Conservation (phyloP, 2,888 invertebrate species). For the Agriopis leucophaearia region DNA sequence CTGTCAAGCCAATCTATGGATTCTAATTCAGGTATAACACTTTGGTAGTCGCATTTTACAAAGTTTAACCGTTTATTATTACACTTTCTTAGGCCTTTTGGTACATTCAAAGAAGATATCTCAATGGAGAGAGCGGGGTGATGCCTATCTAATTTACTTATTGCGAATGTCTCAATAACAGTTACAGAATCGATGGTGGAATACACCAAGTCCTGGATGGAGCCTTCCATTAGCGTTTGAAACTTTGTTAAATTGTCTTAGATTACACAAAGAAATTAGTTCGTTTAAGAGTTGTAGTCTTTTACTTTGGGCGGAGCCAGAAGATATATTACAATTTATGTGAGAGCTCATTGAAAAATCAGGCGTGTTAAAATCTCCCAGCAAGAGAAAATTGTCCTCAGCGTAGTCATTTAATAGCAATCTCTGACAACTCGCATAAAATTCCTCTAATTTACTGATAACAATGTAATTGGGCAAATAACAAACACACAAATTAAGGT, state of each 20-base stretch:
- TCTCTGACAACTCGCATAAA: conserved; percentile 21
- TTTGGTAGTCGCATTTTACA: not conserved
- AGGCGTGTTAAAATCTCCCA: conserved; percentile 23
- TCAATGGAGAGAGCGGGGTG: conserved; percentile 14
- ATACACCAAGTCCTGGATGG: conserved; percentile 16
- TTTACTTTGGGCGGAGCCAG: not conserved
- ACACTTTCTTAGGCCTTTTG: not conserved
- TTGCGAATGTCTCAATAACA: not conserved
- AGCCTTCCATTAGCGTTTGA: conserved; percentile 6
- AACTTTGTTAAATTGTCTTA: conserved; percentile 20
- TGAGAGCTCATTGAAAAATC: not conserved
- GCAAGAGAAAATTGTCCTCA: conserved; percentile 9
- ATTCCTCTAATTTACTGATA: not conserved
- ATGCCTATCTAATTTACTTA: conserved; percentile 14
- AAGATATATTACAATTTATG: not conserved
- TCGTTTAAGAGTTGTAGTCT: conserved; percentile 4
- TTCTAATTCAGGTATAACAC: not conserved
- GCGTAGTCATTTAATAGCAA: conserved; percentile 1
- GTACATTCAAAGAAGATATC: not conserved
- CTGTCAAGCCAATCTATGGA: not conserved
- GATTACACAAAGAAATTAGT: conserved; percentile 2
- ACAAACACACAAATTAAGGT: conserved; percentile 23
- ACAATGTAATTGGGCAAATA: conserved; percentile 19
- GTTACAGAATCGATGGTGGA: not conserved
- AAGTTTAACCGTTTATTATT: not conserved